Evolutionary conservation across 2,113 vertebrate species (phyloP).

Genomic region (Phylloscopus whistleri): DNA sequence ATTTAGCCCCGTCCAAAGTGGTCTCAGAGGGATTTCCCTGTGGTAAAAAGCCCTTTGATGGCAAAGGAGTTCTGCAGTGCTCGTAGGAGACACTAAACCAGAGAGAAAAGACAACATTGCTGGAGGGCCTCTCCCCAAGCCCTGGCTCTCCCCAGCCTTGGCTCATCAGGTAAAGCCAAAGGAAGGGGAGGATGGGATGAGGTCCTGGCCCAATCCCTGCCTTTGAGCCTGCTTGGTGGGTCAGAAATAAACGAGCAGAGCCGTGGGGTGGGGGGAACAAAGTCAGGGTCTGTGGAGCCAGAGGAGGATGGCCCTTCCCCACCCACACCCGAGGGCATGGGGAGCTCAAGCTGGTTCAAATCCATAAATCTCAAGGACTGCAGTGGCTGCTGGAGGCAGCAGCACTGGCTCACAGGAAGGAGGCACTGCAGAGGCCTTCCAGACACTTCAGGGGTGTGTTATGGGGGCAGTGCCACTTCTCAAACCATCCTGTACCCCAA

Average conservation of each 20-base stretch:
- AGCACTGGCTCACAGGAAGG: not conserved
- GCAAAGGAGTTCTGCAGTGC: not conserved
- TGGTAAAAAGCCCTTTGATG: not conserved
- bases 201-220: not conserved
- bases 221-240: not conserved
- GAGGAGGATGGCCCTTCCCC: not conserved
- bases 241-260: not conserved
- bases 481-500: not conserved
- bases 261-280: rapidly evolving
- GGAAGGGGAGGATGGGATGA: not conserved
- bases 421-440: not conserved
- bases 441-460: not conserved
- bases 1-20: not conserved
- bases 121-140: not conserved
- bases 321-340: not conserved
- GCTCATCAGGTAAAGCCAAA: not conserved
- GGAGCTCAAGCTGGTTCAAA: not conserved
- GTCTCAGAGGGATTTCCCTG: not conserved
- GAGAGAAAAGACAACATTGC: not conserved
- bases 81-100: not conserved
- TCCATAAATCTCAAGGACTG: not conserved
- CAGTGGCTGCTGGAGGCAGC: not conserved
- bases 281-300: not conserved
- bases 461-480: not conserved
- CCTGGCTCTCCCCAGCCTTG: not conserved